phyloP scores from a whole-genome alignment of 2,888 invertebrate species.

The Plebejus argus region DNA sequence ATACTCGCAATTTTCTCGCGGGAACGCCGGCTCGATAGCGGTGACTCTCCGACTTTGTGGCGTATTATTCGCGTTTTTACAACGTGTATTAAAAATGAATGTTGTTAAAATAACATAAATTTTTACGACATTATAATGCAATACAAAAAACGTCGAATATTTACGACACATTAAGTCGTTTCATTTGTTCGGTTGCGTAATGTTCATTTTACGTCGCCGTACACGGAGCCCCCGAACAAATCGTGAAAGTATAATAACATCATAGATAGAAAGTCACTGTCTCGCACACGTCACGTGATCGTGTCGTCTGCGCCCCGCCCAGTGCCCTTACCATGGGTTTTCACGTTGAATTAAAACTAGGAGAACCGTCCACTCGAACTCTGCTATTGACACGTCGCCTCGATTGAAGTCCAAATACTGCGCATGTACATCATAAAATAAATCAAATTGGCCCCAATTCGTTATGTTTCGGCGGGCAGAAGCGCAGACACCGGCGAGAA shows the following conservation, averaged over 20 bases:
- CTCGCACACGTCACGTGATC: slow-evolving; percentile 58
- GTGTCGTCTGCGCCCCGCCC: slow-evolving; percentile 44
- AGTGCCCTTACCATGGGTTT: slow-evolving; percentile 2
- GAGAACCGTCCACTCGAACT: not conserved
- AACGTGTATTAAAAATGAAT: slow-evolving; percentile 41
- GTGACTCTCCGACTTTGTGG: slow-evolving; percentile 50
- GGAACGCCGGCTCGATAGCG: slow-evolving; percentile 62
- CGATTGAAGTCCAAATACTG: not conserved
- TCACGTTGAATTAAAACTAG: not conserved
- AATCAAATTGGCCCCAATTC: not conserved
- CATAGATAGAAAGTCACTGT: slow-evolving; percentile 46
- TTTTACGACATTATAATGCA: slow-evolving; percentile 30
- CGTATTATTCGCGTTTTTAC: slow-evolving; percentile 48
- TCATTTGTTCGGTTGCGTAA: slow-evolving; percentile 25
- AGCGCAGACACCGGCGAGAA: slow-evolving; percentile 8
- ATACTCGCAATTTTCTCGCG: slow-evolving; percentile 76
- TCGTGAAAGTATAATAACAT: slow-evolving; percentile 25
- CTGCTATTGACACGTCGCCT: not conserved
- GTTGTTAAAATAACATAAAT: slow-evolving; percentile 32
- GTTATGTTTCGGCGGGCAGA: not conserved
- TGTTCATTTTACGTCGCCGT: slow-evolving; percentile 19
- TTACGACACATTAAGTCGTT: slow-evolving; percentile 27
- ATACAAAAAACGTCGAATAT: slow-evolving; percentile 29
- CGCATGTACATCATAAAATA: not conserved
- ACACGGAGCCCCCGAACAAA: not conserved